Evolutionary conservation across 2,797 vertebrate genomes (phyloP), one percentile per base, ranked within the genome.

Genomic region (Pogoniulus pusillus): DNA sequence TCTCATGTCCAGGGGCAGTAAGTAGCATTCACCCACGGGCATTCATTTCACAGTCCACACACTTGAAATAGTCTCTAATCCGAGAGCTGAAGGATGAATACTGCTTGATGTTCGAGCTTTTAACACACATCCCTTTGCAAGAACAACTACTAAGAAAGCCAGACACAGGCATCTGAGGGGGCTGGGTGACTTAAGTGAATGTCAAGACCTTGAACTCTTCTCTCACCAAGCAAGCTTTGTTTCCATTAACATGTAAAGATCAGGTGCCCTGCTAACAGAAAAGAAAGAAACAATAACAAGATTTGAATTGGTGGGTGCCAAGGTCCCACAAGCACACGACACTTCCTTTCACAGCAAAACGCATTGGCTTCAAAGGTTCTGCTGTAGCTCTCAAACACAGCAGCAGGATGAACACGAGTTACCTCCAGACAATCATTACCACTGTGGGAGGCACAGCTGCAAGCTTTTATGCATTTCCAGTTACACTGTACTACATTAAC

Each of bases 61-160:
- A 37, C n/a, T 17, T 47, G 1, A 65, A 62, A 41, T 26, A 20
- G 15, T 68, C 71, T n/a, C 51, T 12, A 32, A 54, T 20, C 34
- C 0, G 2, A 49, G 13, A 47, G 10, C 14, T 63, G 14, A 69
- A 71, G 27, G 30, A 64, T 1, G 1, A 53, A 2, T 10, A n/a
- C 1, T 43, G 14, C 27, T 82, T 58, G 5, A 45, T 20, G 10
- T 49, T 11, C 2, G 19, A 15, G 16, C 49, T 82, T 72, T 78
- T 47, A 62, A 51, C 30, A 60, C 10, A 30, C 43, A 60, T 5
- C 47, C 30, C 1, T 68, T 58, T 4, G 3, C 77, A 74, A 22
- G 20, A 76, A 68, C 32, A 60, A 34, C 53, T 73, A 55, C n/a
- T 29, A 74, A 49, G 30, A n/a, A 90, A 87, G 72, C 32, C 69